Evolutionary conservation across 2,113 vertebrate species (phyloP), one percentile per base, ranked within the genome.

Genomic region (Trematomus loennbergii): DNA sequence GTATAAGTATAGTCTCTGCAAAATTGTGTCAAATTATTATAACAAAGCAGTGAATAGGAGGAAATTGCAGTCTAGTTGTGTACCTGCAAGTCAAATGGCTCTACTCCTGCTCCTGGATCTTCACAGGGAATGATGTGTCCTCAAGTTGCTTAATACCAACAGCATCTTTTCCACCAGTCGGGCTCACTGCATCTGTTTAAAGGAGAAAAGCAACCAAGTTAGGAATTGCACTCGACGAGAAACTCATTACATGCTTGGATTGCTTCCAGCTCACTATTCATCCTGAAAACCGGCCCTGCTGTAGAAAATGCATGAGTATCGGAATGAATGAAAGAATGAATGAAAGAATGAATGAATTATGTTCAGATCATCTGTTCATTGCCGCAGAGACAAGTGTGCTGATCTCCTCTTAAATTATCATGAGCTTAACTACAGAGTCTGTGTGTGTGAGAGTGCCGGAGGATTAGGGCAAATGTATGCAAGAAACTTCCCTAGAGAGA

Each of bases 71-170:
- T 45, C 11, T 48, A 25, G 9, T 29, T 73, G 71, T 62, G 12
- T 88, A 96, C 95, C 94, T 94, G 93, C 71, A 95, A 57, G 86
- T 95, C 95, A 89, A 96, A 95, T 2, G 92, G 33, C 66, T 95
- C 95, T 1, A 96, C 80, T 65, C 95, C 95, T 10, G 94, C 91
- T 25, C 95, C 95, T 95, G 95, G 72, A 96, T 89, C 90, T 95
- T 96, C 66, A 96, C 91, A 43, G 88, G 73, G 75, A 93, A 92
- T 1, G 90, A 91, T 7, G 84, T 75, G 55, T 91, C 89, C 0
- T 95, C 93, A 5, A 87, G 91, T 10, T 81, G 85, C 49, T 72
- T 86, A 9, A 74, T 25, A 75, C 43, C 75, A 53, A 9, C 45
- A 15, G 57, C 29, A 76, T 62, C 80, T n/a, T 80, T 91, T 49